Percentiles rank a stretch among this genome's conserved stretches.
phyloP scores from a whole-genome alignment of 64 coral and sea anemone species.

The Astreopora myriophthalma region DNA sequence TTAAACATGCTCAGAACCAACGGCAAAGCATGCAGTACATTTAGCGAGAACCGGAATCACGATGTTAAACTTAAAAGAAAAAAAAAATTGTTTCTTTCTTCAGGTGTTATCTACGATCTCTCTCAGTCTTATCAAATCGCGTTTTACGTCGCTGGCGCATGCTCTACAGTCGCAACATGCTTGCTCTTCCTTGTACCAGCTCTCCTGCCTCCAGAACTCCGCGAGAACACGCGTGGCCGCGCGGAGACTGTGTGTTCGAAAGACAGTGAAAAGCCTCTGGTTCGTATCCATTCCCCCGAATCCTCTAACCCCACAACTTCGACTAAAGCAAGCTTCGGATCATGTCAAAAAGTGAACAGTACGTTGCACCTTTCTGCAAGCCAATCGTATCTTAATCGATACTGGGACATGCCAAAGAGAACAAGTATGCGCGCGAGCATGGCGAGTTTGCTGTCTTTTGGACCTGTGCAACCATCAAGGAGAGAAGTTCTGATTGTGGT shows the following conservation, averaged over 20 bases:
- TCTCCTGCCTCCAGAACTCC: slow-evolving; percentile 58
- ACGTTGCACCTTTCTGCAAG: slow-evolving; percentile 14
- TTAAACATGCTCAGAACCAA: no score
- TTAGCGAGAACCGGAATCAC: no score
- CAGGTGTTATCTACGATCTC: slow-evolving; percentile 80
- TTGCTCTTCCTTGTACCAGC: slow-evolving; percentile 79
- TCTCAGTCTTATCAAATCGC: slow-evolving; percentile 88
- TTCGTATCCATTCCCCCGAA: slow-evolving; percentile 35
- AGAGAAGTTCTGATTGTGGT: slow-evolving; percentile 54
- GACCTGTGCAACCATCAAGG: not conserved
- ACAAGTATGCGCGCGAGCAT: slow-evolving; percentile 48
- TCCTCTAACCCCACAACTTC: slow-evolving; percentile 26
- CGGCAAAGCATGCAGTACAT: no score
- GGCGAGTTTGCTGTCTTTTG: slow-evolving; percentile 43
- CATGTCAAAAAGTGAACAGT: slow-evolving; percentile 15
- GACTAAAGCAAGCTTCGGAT: slow-evolving; percentile 17
- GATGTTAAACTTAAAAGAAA: no score
- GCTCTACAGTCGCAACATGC: slow-evolving; percentile 57
- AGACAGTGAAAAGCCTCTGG: slow-evolving; percentile 31
- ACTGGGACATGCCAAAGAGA: slow-evolving; percentile 62
- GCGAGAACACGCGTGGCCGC: not conserved
- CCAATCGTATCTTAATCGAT: slow-evolving; percentile 50
- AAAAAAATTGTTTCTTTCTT: not conserved
- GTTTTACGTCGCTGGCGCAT: slow-evolving; percentile 81
- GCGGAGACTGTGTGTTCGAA: not conserved